These are phyloP conservation scores for Furcula furcula DNA, from an alignment of 2,888 invertebrate species.

Conservation along the genomic window DNA sequence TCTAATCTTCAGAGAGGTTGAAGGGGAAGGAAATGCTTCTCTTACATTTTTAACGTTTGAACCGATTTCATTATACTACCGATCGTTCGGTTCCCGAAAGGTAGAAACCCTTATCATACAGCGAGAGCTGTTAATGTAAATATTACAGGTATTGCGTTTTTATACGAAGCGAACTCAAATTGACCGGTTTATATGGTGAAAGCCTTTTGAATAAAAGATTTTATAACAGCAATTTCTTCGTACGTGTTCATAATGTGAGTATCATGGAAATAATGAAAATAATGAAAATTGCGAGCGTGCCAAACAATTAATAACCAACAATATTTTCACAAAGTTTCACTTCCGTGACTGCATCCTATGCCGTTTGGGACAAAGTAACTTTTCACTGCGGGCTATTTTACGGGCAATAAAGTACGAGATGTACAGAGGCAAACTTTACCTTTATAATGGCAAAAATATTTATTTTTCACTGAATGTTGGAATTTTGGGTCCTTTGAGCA, in stretches of 20 bases:
- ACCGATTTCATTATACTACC: constrained; percentile 40
- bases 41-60: constrained; percentile 51
- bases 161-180: constrained; percentile 30
- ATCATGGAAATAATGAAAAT: no score
- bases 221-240: constrained; percentile 30
- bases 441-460: constrained; percentile 41
- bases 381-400: constrained; percentile 60
- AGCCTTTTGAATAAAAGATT: constrained; percentile 37
- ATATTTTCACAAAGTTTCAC: constrained; percentile 69
- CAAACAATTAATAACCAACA: constrained; percentile 65
- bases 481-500: no score
- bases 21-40: constrained; percentile 42
- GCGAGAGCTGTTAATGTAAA: constrained; percentile 33
- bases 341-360: constrained; percentile 55
- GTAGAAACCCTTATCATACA: constrained; percentile 36
- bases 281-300: no score
- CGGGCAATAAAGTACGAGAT: constrained; percentile 54
- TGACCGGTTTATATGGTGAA: constrained; percentile 34
- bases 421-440: constrained; percentile 40
- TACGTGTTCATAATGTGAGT: constrained; percentile 29
- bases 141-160: constrained; percentile 36
- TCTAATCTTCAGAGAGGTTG: constrained; percentile 65
- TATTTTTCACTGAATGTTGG: no score
- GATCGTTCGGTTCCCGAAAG: constrained; percentile 31
- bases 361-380: constrained; percentile 59